Evolutionary conservation across 30 jellyfish, hydroid and myxozoan genomes (phyloP).

Genomic region (Catostylus mosaicus): DNA sequence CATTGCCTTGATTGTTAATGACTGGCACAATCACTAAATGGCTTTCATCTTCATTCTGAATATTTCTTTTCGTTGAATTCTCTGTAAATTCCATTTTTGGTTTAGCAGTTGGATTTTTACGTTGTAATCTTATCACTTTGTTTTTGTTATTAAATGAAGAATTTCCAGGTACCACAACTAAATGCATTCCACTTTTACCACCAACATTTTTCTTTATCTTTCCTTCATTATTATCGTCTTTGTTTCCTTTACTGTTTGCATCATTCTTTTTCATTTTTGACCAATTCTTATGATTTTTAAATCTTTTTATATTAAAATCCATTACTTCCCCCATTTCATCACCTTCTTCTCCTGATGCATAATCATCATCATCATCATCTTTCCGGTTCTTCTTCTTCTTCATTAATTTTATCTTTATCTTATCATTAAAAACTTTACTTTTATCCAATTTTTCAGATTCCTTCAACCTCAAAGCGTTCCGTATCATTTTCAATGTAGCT

Average conservation of each 20-base stretch:
- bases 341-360: neutral
- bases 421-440: no score
- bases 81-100: neutral
- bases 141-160: constrained; percentile 2
- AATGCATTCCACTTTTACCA: neutral
- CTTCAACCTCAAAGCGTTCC: neutral
- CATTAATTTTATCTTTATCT: neutral
- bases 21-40: constrained; percentile 71
- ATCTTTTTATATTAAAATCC: constrained; percentile 6
- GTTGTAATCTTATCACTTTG: neutral
- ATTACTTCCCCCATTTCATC: neutral
- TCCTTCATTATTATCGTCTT: neutral
- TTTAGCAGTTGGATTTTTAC: neutral
- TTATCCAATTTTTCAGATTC: neutral
- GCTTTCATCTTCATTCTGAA: constrained; percentile 1
- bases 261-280: neutral
- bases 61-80: constrained; percentile 37
- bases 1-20: neutral
- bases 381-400: neutral
- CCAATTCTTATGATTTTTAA: neutral
- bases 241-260: neutral
- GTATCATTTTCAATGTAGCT: neutral
- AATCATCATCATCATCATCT: neutral
- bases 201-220: neutral
- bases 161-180: constrained; percentile 43